Evolutionary conservation across 2,113 vertebrate genomes (phyloP), one percentile per base, ranked within the genome.

Genomic region (Crotalus tigris): DNA sequence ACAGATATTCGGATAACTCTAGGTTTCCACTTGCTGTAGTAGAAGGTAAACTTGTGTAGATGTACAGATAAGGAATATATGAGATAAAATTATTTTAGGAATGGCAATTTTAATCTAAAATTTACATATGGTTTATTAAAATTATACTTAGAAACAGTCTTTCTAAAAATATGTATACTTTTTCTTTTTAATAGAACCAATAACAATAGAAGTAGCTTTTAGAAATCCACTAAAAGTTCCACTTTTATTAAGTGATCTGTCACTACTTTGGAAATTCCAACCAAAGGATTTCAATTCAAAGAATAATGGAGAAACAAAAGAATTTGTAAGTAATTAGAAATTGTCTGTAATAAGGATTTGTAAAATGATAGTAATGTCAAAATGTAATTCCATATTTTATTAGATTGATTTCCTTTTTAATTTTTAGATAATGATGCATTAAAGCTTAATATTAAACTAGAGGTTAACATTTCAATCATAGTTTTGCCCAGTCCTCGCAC

Each of bases 161-260:
- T 59, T 17, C 6, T 93, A 64, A 61, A 61, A 46, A n/a, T 59
- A 29, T 86, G 94, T 89, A 92, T 87, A 9, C 3, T 15, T 90
- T 93, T 96, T 95, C 58, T n/a, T 59, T 95, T 95, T 91, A 75
- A 92, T 88, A 99, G 99, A 99, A 91, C 99, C 99, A 61, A 97
- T 99, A 95, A 98, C 98, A 81, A 98, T 99, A 90, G 99, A 99
- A 98, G 98, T 99, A 94, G 98, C 97, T 13, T 99, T 99, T 96
- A 98, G 98, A 97, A 99, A 99, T 95, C 99, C 99, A 86, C 95
- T 99, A 93, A 99, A 99, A 96, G 98, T 99, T 97, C 98, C 98
- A 1, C 97, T 99, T 93, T 96, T 98, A 94, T 97, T 99, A 96
- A 98, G 98, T 26, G 98, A 98, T 92, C 97, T 99, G 69, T 99